Evolutionary conservation across 2,113 vertebrate genomes (phyloP), one percentile per base, ranked within the genome.

Genomic region (Abramis brama): DNA sequence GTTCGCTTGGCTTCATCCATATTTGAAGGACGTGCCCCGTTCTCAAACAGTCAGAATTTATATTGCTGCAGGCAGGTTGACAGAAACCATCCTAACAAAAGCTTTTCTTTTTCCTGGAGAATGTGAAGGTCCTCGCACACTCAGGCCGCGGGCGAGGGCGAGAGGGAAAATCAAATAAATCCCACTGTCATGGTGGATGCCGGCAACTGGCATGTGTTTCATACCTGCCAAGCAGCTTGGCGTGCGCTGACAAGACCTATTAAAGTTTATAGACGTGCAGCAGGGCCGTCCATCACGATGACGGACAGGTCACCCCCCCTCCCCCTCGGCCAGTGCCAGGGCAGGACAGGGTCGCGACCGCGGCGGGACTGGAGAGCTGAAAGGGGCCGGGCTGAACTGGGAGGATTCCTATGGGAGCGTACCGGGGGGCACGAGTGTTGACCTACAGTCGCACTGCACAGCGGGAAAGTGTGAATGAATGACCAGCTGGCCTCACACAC

Each of bases 211-310:
- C 59, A 71, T 90, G 88, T 87, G 90, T 89, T 87, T 85, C 84
- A 80, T 92, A 93, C 90, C 91, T 92, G 93, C 89, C 82, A 91
- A 89, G 90, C 88, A 85, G 90, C 91, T 92, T 89, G 85, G 89
- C 88, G 88, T 81, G 82, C 85, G 87, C 90, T 93, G 94, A 94
- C 93, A 93, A 93, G 92, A 94, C 87, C 91, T 91, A 92, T 94
- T 94, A 94, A 94, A 94, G 91, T 94, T 95, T 94, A 95, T 91
- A 91, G 92, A 91, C 86, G 76, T 89, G 90, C 90, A 89, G 89
- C 92, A 89, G 89, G 80, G 89, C 92, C 89, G 91, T 93, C 93
- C 90, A 79, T 95, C 94, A 94, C 60, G 45, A 75, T 93, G 93
- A 95, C 89, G 87, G 91, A 89, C 89, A 88, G 88, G 30, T 75